phyloP scores from a whole-genome alignment of 2,888 invertebrate species.

The Zeuzera pyrina region DNA sequence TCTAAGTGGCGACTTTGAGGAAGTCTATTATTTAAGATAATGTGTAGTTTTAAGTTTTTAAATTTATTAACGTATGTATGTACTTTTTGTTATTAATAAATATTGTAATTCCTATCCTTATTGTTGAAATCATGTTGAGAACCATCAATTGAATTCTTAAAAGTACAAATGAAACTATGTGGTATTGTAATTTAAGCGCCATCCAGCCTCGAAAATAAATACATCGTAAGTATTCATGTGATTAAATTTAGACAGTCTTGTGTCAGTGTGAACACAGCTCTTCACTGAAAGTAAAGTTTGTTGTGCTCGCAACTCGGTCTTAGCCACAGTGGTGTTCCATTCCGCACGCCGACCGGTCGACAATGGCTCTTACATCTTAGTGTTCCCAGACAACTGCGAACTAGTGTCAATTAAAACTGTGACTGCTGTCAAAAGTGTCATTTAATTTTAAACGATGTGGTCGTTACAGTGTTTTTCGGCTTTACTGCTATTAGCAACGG shows the following conservation, averaged over 20 bases:
- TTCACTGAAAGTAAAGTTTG: slow-evolving; percentile 63
- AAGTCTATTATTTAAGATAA: no score
- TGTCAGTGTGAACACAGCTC: slow-evolving; percentile 42
- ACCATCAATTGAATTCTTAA: no score
- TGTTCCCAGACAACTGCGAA: slow-evolving; percentile 24
- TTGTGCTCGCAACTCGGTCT: slow-evolving; percentile 35
- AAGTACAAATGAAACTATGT: no score
- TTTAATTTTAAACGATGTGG: slow-evolving; percentile 44
- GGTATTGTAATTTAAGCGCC: no score
- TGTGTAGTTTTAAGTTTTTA: no score
- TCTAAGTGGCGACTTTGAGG: no score
- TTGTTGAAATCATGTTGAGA: no score
- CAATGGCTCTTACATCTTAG: slow-evolving; percentile 44
- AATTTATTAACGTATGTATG: no score
- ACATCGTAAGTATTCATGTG: slow-evolving; percentile 4
- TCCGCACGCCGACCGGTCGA: slow-evolving; percentile 50
- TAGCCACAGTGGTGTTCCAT: slow-evolving; percentile 49
- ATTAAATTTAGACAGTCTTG: no score
- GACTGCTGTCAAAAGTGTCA: slow-evolving; percentile 9
- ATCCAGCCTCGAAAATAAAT: slow-evolving; percentile 10
- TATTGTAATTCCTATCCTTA: no score
- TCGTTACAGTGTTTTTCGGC: slow-evolving; percentile 36
- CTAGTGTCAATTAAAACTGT: slow-evolving; percentile 18
- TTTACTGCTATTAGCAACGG: slow-evolving; percentile 37
- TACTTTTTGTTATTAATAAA: no score